Percentiles rank a stretch among this genome's conserved stretches.
Conservation (phyloP, 2,888 invertebrate species). For the Chloroclysta siterata region DNA sequence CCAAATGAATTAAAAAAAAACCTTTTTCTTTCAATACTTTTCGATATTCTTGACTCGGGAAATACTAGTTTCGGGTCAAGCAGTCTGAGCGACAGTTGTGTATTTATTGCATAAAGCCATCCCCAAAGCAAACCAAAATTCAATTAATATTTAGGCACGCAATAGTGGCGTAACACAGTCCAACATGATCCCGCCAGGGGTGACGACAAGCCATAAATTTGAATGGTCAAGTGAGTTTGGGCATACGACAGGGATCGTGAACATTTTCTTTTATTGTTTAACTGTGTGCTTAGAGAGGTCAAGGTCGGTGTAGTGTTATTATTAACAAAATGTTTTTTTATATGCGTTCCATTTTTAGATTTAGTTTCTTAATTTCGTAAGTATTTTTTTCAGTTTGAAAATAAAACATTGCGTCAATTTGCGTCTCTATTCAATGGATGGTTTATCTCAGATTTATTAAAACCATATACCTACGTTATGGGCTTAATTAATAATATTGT, state of each 20-base stretch:
- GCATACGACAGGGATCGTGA: slow-evolving; percentile 55
- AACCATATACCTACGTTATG: too few relatives aligned
- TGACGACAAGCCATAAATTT: slow-evolving; percentile 76
- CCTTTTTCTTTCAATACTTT: too few relatives aligned
- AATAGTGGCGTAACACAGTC: slow-evolving; percentile 19
- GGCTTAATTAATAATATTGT: too few relatives aligned
- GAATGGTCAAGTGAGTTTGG: slow-evolving; percentile 77
- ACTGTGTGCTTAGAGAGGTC: neutral
- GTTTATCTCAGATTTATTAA: too few relatives aligned
- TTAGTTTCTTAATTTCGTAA: too few relatives aligned
- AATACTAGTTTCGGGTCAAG: neutral
- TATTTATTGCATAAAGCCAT: neutral
- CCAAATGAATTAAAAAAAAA: too few relatives aligned
- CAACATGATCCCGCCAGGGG: slow-evolving; percentile 43
- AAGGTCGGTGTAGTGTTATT: neutral
- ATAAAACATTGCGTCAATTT: too few relatives aligned
- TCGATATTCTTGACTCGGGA: too few relatives aligned
- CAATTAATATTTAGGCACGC: slow-evolving; percentile 37
- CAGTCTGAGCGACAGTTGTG: neutral
- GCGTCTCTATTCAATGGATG: too few relatives aligned
- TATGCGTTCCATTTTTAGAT: too few relatives aligned
- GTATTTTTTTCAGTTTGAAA: too few relatives aligned
- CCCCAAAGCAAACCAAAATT: slow-evolving; percentile 25
- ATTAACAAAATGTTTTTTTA: neutral
- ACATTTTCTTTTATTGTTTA: slow-evolving; percentile 47